phyloP scores from a whole-genome alignment of 2,888 invertebrate species.

The Muscina levida region DNA sequence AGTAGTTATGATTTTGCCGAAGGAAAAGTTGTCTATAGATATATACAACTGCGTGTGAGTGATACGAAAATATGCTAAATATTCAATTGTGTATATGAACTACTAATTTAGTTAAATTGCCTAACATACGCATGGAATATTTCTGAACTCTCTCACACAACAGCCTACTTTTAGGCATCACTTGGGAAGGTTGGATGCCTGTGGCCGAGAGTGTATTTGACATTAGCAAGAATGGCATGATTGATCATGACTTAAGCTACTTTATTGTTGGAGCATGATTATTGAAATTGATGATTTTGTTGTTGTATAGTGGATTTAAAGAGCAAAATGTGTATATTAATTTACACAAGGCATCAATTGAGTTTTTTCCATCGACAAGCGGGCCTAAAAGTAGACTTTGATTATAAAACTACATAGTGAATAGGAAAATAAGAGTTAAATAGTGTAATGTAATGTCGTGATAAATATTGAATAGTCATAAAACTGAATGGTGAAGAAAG shows the following conservation, averaged over 20 bases:
- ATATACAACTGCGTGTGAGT: background rate
- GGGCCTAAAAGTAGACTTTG: too few species aligned
- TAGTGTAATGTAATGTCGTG: too few species aligned
- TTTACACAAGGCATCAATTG: too few species aligned
- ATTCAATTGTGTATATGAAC: constrained; percentile 46
- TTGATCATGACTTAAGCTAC: background rate
- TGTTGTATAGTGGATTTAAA: background rate
- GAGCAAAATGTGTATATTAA: background rate
- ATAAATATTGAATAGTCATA: too few species aligned
- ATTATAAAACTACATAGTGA: too few species aligned
- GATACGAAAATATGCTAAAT: constrained; percentile 31
- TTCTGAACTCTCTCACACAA: background rate
- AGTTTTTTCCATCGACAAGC: too few species aligned
- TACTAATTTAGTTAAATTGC: constrained; percentile 32
- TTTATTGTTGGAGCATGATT: background rate
- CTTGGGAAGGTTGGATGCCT: background rate
- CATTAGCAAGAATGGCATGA: background rate
- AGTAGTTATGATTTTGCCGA: background rate
- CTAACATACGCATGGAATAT: background rate
- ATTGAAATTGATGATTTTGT: background rate
- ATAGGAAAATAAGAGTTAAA: too few species aligned
- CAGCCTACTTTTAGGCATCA: background rate
- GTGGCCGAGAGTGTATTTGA: background rate
- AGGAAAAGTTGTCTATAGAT: background rate
- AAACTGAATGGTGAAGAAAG: too few species aligned